A percentile compares a stretch with the other conserved stretches of the same genome.
These are phyloP conservation scores for Drosophila aldrichi DNA, from an alignment of 2,888 invertebrate species.

Conservation along the genomic window DNA sequence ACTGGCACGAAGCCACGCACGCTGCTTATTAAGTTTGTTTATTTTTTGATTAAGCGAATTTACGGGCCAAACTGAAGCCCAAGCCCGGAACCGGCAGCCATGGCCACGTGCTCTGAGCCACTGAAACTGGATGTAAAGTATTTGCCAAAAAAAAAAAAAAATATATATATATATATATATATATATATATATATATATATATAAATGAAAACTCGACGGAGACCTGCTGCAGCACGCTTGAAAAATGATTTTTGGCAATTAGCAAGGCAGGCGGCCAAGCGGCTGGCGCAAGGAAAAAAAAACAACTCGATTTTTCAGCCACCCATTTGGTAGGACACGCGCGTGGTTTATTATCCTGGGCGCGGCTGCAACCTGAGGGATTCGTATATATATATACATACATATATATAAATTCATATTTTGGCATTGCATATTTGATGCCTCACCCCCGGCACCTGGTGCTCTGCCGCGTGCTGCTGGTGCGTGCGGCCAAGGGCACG, in stretches of 20 bases:
- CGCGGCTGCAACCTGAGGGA: slow-evolving; percentile 71
- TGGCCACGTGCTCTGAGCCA: slow-evolving; percentile 42
- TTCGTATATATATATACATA: not conserved
- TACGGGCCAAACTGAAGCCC: slow-evolving; percentile 35
- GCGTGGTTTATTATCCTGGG: slow-evolving; percentile 71
- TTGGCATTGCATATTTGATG: slow-evolving; percentile 41
- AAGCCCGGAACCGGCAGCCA: slow-evolving; percentile 15
- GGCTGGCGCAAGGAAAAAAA: slow-evolving; percentile 25
- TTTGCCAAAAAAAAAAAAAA: slow-evolving; percentile 10
- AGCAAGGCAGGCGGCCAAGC: slow-evolving; percentile 61
- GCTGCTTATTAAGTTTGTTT: slow-evolving; percentile 72
- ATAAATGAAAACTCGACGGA: slow-evolving; percentile 5
- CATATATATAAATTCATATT: slow-evolving; percentile 10
- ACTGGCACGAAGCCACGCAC: slow-evolving; percentile 31
- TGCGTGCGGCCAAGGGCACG: slow-evolving; percentile 56
- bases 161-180: not conserved
- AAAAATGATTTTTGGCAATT: slow-evolving; percentile 79
- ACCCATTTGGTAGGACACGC: slow-evolving; percentile 59
- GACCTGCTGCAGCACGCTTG: slow-evolving; percentile 54
- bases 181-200: not conserved
- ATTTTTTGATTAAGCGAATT: slow-evolving; percentile 77
- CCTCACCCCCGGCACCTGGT: not conserved
- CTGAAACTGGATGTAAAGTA: slow-evolving; percentile 42
- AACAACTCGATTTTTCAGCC: slow-evolving; percentile 35
- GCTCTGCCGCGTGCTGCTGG: slow-evolving; percentile 48